Evolutionary conservation across 2,113 vertebrate genomes (phyloP).

Genomic region (Zosterops pallidus): DNA sequence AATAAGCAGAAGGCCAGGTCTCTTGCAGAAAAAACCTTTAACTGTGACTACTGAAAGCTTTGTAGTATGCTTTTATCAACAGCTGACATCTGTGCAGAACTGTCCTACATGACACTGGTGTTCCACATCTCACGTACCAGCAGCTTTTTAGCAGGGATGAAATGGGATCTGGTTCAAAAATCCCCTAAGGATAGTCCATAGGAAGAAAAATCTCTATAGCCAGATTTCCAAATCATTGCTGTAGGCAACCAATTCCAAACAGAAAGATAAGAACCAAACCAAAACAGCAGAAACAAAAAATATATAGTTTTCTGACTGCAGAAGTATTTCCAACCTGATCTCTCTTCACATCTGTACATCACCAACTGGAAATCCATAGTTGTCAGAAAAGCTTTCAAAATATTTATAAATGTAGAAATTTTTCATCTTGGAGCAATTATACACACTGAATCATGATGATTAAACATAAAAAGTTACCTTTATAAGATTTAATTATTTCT

Average conservation of each 20-base stretch:
- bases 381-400: constrained; percentile 6
- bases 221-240: constrained; percentile 57
- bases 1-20: background rate
- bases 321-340: background rate
- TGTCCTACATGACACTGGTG: constrained; percentile 2
- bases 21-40: background rate
- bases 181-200: constrained; percentile 13
- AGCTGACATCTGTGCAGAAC: constrained; percentile 47
- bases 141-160: constrained; percentile 50
- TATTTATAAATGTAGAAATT: background rate
- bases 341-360: background rate
- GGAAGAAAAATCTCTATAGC: constrained; percentile 2
- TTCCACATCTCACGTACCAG: background rate
- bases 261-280: constrained; percentile 25
- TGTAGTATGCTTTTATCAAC: background rate
- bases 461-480: background rate
- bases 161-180: constrained; percentile 48
- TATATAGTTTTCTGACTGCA: background rate
- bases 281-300: background rate
- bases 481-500: background rate
- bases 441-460: background rate
- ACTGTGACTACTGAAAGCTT: background rate
- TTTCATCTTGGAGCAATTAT: background rate
- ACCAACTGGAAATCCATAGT: background rate
- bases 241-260: constrained; percentile 14